phyloP scores from a whole-genome alignment of 1,140 invertebrate genomes.

The Coenobita brevimanus region DNA sequence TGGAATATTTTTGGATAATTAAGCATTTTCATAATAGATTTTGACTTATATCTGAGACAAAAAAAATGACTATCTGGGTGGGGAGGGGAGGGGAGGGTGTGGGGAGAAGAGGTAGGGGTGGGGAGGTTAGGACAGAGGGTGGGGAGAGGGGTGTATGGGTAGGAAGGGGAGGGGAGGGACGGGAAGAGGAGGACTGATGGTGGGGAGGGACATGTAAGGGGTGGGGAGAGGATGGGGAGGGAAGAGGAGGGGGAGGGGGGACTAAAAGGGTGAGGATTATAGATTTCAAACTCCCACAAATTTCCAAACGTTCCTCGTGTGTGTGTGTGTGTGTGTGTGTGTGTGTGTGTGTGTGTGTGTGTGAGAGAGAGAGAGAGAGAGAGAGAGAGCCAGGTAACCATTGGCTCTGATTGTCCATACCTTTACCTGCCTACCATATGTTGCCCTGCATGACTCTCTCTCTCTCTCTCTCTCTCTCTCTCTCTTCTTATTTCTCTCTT shows the following conservation, averaged over 20 bases:
- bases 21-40: too few relatives aligned
- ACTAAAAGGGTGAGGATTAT: not conserved
- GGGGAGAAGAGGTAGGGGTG: too few relatives aligned
- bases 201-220: not conserved
- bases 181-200: too few relatives aligned
- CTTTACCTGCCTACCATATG: not conserved
- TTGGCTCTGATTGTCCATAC: not conserved
- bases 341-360: too few relatives aligned
- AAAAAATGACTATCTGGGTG: too few relatives aligned
- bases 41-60: too few relatives aligned
- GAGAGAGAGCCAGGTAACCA: not conserved
- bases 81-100: too few relatives aligned
- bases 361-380: not conserved
- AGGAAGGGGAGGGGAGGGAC: too few relatives aligned
- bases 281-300: not conserved
- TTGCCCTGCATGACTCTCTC: not conserved
- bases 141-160: too few relatives aligned
- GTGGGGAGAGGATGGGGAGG: not conserved
- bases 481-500: not conserved
- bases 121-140: too few relatives aligned
- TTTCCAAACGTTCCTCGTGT: not conserved
- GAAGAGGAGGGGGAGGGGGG: too few relatives aligned
- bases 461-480: not conserved
- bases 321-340: not conserved
- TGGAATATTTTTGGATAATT: too few relatives aligned